Percentiles rank a stretch among this genome's conserved stretches.
Conservation (phyloP, 2,797 vertebrate genomes). For the Muscicapa striata region DNA sequence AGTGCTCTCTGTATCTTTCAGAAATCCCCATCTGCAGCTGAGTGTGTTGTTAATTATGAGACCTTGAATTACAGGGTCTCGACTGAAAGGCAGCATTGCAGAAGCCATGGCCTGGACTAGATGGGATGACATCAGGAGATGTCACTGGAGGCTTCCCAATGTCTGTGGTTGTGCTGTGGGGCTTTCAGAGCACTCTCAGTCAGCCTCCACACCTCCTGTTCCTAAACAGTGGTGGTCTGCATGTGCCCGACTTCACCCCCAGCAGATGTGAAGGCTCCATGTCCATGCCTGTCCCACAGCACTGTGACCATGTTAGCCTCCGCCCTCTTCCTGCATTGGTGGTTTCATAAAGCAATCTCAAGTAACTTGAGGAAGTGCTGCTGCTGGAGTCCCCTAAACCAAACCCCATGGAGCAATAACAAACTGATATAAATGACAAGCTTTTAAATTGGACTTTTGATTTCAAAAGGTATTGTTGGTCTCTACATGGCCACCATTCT, state of each 20-base stretch:
- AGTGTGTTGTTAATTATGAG: background rate
- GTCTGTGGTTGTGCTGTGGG: background rate
- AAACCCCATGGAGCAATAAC: background rate
- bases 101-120: background rate
- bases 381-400: background rate
- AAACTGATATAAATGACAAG: background rate
- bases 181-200: background rate
- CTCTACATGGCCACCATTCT: background rate
- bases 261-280: background rate
- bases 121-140: background rate
- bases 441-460: background rate
- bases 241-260: accelerated
- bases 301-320: accelerated
- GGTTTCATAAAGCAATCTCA: background rate
- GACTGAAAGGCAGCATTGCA: background rate
- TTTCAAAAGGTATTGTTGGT: accelerated
- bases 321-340: background rate
- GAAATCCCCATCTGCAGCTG: constrained; percentile 26
- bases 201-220: background rate
- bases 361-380: background rate
- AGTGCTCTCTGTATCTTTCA: constrained; percentile 28
- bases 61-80: too few species aligned
- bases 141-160: background rate
- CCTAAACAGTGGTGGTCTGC: too few species aligned
- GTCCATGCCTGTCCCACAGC: background rate